These are phyloP conservation scores for Sinotaia quadrata DNA, from an alignment of 2,888 invertebrate species.

Conservation along the genomic window DNA sequence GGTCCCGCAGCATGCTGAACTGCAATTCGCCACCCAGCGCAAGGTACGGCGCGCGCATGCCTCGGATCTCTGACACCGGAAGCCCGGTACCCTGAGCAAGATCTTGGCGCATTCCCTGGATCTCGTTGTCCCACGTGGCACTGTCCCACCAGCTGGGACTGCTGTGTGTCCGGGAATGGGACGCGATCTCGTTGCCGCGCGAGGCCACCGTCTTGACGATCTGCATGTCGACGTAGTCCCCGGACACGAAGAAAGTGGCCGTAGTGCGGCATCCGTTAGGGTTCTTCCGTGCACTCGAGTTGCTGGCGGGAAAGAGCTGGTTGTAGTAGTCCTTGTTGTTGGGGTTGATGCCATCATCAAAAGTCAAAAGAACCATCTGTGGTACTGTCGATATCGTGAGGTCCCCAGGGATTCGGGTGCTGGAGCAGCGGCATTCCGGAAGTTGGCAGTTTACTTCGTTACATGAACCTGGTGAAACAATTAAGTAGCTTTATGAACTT, in stretches of 20 bases:
- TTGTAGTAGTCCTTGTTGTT: conserved; percentile 39
- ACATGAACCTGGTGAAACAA: conserved; percentile 37
- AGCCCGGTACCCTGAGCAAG: conserved; percentile 85
- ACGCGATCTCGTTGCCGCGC: conserved; percentile 96
- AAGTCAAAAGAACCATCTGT: conserved; percentile 54
- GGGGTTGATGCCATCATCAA: conserved; percentile 52
- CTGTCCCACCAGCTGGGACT: conserved; percentile 73
- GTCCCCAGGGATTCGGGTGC: conserved; percentile 40
- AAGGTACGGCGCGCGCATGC: conserved; percentile 91
- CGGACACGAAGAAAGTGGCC: conserved; percentile 98
- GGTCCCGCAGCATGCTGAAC: conserved; percentile 94
- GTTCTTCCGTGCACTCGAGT: conserved; percentile 72
- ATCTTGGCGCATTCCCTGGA: conserved; percentile 90
- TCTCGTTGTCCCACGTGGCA: conserved; percentile 92
- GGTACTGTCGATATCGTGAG: conserved; percentile 40
- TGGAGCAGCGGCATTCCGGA: conserved; percentile 43
- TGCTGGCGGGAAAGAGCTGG: conserved; percentile 38
- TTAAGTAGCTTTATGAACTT: too few relatives aligned
- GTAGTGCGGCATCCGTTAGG: conserved; percentile 79
- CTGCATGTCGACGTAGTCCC: conserved; percentile 93
- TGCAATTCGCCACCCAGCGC: conserved; percentile 89
- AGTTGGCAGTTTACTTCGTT: conserved; percentile 35
- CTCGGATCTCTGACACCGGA: conserved; percentile 85
- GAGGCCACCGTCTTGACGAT: conserved; percentile 96
- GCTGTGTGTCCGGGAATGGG: conserved; percentile 84